Evolutionary conservation across 2,888 invertebrate species (phyloP), one percentile per base, ranked within the genome.

Genomic region (Omphaloscelis lunosa): DNA sequence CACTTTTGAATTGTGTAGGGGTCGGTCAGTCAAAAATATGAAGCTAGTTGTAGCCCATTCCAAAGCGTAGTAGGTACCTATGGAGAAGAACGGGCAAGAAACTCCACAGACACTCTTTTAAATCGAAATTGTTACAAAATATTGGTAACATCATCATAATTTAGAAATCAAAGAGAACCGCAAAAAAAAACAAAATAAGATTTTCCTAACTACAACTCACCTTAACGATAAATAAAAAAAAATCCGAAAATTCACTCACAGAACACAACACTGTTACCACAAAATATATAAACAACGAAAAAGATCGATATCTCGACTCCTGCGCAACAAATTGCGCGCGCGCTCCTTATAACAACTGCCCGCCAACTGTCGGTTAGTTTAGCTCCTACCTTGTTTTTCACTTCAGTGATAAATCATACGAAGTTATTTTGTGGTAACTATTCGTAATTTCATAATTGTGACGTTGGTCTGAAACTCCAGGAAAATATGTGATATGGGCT

Each of bases 321-420:
- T 58, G 85, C 85, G 87, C 87, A 81, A 45, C 56, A n/a, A 27
- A 63, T 12, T 34, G 62, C 69, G 76, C 87, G 88, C 72, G 83
- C 77, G 67, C 65, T 66, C 59, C 62, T 74, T 75, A 12, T 69
- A 45, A 72, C 79, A 41, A 78, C 85, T 73, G 79, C 76, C 71
- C 79, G 75, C 56, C 39, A 75, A 87, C 87, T 88, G 82, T 27
- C n/a, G 56, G 20, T 41, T 27, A 51, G 12, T 62, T 45, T 41
- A 41, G 48, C 45, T 63, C 59, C 61, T 63, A 74, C 72, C 68
- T 58, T 62, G 34, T 53, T 45, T 59, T 69, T 48, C 59, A 59
- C 29, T 71, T 58, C 56, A 23, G 51, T 61, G 67, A 80, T 74
- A 73, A 81, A 77, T 71, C 53, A 62, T 56, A 17, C n/a, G 39